Percentiles rank a stretch among this genome's conserved stretches.
Conservation (phyloP, 2,888 invertebrate species). For the Ypsolopha sequella region DNA sequence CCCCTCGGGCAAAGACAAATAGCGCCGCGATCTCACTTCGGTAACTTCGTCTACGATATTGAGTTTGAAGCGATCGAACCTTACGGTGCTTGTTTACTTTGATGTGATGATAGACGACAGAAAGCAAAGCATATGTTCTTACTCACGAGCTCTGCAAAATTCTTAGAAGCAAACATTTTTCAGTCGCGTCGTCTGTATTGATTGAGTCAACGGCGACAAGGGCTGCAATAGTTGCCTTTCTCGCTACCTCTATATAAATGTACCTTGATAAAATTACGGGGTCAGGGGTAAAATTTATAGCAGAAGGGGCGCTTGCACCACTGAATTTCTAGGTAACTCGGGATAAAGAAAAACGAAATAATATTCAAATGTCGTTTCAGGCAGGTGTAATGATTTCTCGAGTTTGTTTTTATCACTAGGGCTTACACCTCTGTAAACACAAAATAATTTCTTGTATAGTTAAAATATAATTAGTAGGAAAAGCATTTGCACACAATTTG, state of each 20-base stretch:
- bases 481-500: no score
- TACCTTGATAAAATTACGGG: slow-evolving; percentile 23
- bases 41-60: slow-evolving; percentile 36
- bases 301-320: neutral
- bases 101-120: neutral
- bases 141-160: no score
- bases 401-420: no score
- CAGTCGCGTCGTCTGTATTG: neutral
- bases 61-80: slow-evolving; percentile 23
- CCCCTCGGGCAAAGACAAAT: slow-evolving; percentile 9
- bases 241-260: slow-evolving; percentile 9
- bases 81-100: neutral
- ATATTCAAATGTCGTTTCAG: neutral
- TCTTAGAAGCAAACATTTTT: neutral
- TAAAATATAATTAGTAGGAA: no score
- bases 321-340: neutral
- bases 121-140: neutral
- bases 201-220: neutral
- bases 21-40: slow-evolving; percentile 10
- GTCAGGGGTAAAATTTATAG: slow-evolving; percentile 27
- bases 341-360: neutral
- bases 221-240: neutral
- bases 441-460: no score
- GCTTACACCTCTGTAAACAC: no score
- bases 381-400: no score